Evolutionary conservation across 2,113 vertebrate genomes (phyloP).

Genomic region (Chinchilla lanigera): DNA sequence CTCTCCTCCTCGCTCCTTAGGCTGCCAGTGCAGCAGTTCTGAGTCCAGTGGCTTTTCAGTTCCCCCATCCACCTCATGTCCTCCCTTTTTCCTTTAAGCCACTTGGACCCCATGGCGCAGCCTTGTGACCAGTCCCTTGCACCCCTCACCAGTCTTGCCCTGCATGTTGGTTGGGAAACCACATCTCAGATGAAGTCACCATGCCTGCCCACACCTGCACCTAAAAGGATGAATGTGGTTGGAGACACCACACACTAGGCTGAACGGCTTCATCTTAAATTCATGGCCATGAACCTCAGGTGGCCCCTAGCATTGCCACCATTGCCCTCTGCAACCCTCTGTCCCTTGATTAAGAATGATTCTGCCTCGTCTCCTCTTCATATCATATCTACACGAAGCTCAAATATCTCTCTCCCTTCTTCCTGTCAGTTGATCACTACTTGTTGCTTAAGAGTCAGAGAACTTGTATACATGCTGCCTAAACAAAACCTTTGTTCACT

Average conservation of each 20-base stretch:
- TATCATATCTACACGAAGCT: not conserved
- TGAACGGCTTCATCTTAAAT: not conserved
- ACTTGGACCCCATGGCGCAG: not conserved
- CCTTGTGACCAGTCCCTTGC: not conserved
- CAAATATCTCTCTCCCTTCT: not conserved
- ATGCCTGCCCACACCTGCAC: not conserved
- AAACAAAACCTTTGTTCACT: not conserved
- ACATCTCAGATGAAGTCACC: not conserved
- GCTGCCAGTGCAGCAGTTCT: not conserved
- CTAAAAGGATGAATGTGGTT: not conserved
- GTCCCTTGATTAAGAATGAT: not conserved
- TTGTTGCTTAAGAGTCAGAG: not conserved
- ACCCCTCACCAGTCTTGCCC: not conserved
- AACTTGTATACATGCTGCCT: not conserved
- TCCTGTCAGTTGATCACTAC: not conserved
- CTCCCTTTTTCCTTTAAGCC: not conserved
- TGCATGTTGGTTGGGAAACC: not conserved
- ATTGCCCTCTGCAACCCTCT: not conserved
- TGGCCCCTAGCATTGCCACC: not conserved
- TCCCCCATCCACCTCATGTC: not conserved
- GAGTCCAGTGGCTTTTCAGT: not conserved
- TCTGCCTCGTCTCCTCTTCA: not conserved
- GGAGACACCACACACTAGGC: not conserved
- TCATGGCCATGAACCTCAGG: not conserved
- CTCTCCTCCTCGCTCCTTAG: not conserved